A percentile compares a stretch with the other conserved stretches of the same genome.
phyloP scores from a whole-genome alignment of 1,140 invertebrate genomes.

The Sinella curviseta region DNA sequence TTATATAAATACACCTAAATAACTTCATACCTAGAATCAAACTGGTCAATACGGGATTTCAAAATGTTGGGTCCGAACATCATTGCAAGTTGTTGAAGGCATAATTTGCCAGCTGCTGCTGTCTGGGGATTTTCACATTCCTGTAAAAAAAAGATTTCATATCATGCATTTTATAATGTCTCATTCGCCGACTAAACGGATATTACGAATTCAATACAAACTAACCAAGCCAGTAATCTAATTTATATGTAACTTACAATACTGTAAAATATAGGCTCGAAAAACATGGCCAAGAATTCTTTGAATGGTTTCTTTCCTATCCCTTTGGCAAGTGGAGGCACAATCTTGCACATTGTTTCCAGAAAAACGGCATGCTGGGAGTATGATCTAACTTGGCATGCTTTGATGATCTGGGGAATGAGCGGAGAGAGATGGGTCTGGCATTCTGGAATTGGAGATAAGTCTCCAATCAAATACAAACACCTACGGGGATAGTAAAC shows the following conservation, averaged over 20 bases:
- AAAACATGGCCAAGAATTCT: conserved; percentile 58
- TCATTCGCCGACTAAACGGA: too few species aligned
- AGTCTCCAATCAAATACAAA: conserved; percentile 58
- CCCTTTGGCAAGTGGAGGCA: conserved; percentile 59
- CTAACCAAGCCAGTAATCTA: not conserved
- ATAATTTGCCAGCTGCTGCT: conserved; percentile 59
- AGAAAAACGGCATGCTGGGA: conserved; percentile 59
- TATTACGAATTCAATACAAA: too few species aligned
- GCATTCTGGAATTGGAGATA: conserved; percentile 54
- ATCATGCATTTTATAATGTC: conserved; percentile 23
- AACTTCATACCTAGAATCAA: conserved; percentile 56
- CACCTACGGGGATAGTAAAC: conserved; percentile 55
- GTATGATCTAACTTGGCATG: conserved; percentile 57
- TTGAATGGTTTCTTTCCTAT: conserved; percentile 62
- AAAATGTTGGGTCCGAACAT: conserved; percentile 61
- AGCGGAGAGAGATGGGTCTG: conserved; percentile 44
- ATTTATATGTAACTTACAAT: conserved; percentile 55
- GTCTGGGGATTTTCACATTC: conserved; percentile 61
- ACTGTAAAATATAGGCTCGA: conserved; percentile 61
- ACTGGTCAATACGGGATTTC: conserved; percentile 59
- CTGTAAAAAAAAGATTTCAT: conserved; percentile 50
- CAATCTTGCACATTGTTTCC: conserved; percentile 61
- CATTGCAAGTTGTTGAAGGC: conserved; percentile 57
- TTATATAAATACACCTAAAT: too few species aligned
- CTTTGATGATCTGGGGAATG: conserved; percentile 55